Conservation (phyloP, 2,113 vertebrate genomes). For the Protomyctophum bolini region DNA sequence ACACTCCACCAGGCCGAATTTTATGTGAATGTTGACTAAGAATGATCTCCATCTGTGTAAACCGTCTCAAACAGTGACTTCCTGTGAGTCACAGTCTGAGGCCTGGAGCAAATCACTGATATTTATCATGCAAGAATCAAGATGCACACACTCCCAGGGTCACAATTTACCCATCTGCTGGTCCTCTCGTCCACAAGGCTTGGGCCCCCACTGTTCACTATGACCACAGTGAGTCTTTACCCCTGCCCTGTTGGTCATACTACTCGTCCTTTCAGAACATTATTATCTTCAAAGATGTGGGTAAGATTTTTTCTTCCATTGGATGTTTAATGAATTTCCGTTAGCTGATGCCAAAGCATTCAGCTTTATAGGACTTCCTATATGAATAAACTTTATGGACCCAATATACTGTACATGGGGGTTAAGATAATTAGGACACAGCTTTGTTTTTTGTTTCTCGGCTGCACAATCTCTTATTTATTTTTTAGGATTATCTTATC, state of each 20-base stretch:
- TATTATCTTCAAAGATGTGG: not conserved
- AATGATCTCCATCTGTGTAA: slow-evolving; percentile 77
- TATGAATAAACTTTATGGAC: too few relatives aligned
- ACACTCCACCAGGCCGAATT: slow-evolving; percentile 57
- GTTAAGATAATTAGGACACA: too few relatives aligned
- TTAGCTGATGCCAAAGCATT: not conserved
- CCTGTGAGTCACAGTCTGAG: slow-evolving; percentile 71
- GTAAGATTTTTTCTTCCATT: slow-evolving; percentile 16
- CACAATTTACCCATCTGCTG: slow-evolving; percentile 28
- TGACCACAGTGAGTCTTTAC: not conserved
- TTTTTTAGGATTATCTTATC: too few relatives aligned
- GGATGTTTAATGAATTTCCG: not conserved
- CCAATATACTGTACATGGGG: too few relatives aligned
- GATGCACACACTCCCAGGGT: slow-evolving; percentile 60
- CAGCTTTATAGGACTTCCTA: too few relatives aligned
- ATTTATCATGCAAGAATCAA: slow-evolving; percentile 50
- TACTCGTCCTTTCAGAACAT: not conserved
- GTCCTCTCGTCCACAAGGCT: not conserved
- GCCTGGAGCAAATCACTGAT: slow-evolving; percentile 66
- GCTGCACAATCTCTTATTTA: too few relatives aligned
- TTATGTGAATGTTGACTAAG: slow-evolving; percentile 73
- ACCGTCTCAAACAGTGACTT: slow-evolving; percentile 69
- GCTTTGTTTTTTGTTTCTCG: too few relatives aligned
- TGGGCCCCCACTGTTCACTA: not conserved
- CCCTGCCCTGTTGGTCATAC: not conserved